Evolutionary conservation across 2,888 invertebrate genomes (phyloP).

Genomic region (Caenorhabditis sp.): DNA sequence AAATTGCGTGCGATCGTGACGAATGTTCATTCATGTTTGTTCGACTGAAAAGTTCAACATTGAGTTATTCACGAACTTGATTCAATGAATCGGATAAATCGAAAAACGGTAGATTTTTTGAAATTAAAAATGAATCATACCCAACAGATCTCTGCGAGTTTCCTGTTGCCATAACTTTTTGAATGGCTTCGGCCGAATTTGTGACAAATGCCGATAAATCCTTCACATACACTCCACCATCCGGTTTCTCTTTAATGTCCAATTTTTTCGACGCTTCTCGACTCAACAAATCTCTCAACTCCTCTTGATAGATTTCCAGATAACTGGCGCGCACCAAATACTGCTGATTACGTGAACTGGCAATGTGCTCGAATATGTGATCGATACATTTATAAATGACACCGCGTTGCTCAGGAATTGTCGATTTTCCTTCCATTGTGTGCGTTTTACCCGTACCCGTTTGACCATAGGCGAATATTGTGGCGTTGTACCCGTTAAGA

Average conservation of each 20-base stretch:
- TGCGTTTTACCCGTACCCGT: constrained; percentile 87
- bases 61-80: too few relatives aligned
- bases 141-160: constrained; percentile 92
- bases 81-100: too few relatives aligned
- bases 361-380: constrained; percentile 94
- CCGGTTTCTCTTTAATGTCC: constrained; percentile 76
- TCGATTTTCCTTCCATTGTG: constrained; percentile 77
- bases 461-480: constrained; percentile 98
- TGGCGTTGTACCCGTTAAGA: constrained; percentile 96
- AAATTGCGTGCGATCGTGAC: constrained; percentile 88
- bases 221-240: constrained; percentile 58
- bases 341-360: constrained; percentile 80
- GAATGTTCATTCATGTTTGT: constrained; percentile 99
- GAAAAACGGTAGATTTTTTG: too few relatives aligned
- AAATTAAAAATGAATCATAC: too few relatives aligned
- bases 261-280: constrained; percentile 77
- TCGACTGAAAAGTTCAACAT: constrained; percentile 53
- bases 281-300: constrained; percentile 78
- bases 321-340: constrained; percentile 95
- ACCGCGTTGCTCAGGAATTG: constrained; percentile 77
- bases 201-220: constrained; percentile 77
- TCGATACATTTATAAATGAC: constrained; percentile 95
- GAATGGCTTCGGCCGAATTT: constrained; percentile 90
- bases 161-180: constrained; percentile 89
- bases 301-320: constrained; percentile 86